Evolutionary conservation across 1,140 invertebrate species (phyloP).

Genomic region (Drosophila nebulosa): DNA sequence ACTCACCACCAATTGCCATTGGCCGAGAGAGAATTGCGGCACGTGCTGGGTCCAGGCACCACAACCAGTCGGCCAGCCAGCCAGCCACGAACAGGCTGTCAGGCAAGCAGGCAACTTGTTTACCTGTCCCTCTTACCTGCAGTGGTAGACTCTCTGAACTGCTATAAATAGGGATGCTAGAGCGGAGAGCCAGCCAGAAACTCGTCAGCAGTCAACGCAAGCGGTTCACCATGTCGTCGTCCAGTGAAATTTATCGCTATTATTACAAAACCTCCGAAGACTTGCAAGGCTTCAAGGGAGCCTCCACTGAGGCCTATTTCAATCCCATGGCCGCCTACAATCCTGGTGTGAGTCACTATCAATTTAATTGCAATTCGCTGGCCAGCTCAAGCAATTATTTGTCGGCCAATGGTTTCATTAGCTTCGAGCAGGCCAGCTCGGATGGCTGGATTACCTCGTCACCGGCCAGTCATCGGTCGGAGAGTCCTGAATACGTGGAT

Average conservation of each 20-base stretch:
- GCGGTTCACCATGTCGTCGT: slow-evolving; percentile 50
- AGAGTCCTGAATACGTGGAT: slow-evolving; percentile 82
- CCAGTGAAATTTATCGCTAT: slow-evolving; percentile 79
- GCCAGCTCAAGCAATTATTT: slow-evolving; percentile 66
- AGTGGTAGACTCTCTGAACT: slow-evolving; percentile 42
- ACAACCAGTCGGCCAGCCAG: background rate
- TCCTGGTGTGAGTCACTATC: slow-evolving; percentile 63
- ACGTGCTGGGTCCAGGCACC: slow-evolving; percentile 57
- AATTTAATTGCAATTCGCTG: slow-evolving; percentile 62
- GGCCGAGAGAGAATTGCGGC: slow-evolving; percentile 38
- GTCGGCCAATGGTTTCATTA: slow-evolving; percentile 68
- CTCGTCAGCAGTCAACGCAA: slow-evolving; percentile 50
- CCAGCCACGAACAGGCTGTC: background rate
- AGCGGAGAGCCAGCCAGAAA: slow-evolving; percentile 56
- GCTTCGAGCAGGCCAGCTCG: slow-evolving; percentile 76
- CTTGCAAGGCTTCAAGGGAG: slow-evolving; percentile 69
- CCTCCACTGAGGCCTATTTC: slow-evolving; percentile 59
- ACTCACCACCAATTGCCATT: slow-evolving; percentile 58
- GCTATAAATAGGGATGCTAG: slow-evolving; percentile 59
- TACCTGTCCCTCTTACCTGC: slow-evolving; percentile 58
- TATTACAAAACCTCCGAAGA: slow-evolving; percentile 79
- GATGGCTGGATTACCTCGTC: slow-evolving; percentile 85
- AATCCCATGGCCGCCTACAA: slow-evolving; percentile 79
- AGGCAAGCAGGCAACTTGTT: slow-evolving; percentile 45
- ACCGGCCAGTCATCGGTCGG: slow-evolving; percentile 83